These are phyloP conservation scores for Norana najaformis DNA, from an alignment of 2,888 invertebrate genomes.

Conservation along the genomic window DNA sequence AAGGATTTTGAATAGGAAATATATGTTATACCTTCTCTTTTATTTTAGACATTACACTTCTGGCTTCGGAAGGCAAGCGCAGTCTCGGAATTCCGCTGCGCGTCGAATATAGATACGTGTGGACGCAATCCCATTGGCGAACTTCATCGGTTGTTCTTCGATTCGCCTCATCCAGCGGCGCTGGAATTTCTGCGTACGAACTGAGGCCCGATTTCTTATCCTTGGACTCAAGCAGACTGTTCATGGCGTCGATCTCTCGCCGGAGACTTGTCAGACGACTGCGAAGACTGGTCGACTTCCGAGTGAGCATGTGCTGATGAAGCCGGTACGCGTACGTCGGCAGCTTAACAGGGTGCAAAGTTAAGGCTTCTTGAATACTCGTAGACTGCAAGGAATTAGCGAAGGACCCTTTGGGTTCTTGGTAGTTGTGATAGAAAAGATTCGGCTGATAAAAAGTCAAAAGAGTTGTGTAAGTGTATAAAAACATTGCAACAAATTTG, in stretches of 20 bases:
- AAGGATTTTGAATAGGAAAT: not conserved
- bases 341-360: slow-evolving; percentile 87
- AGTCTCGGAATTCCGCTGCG: not conserved
- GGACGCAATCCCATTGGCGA: not conserved
- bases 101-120: not conserved
- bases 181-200: not conserved
- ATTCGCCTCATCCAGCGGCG: not conserved
- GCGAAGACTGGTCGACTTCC: slow-evolving; percentile 49
- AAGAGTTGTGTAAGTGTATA: too few relatives aligned
- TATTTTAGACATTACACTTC: not conserved
- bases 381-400: slow-evolving; percentile 82
- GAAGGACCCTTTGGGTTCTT: slow-evolving; percentile 79
- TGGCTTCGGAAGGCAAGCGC: not conserved
- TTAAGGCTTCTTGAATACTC: slow-evolving; percentile 90
- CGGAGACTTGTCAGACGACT: slow-evolving; percentile 45
- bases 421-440: slow-evolving; percentile 93
- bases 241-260: slow-evolving; percentile 20
- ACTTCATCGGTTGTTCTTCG: not conserved
- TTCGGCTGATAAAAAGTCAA: slow-evolving; percentile 82
- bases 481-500: too few relatives aligned
- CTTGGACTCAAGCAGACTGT: not conserved
- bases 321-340: slow-evolving; percentile 82
- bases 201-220: not conserved
- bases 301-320: slow-evolving; percentile 83
- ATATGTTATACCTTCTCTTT: not conserved